phyloP scores from a whole-genome alignment of 2,113 vertebrate genomes.

The Aphelocoma coerulescens region DNA sequence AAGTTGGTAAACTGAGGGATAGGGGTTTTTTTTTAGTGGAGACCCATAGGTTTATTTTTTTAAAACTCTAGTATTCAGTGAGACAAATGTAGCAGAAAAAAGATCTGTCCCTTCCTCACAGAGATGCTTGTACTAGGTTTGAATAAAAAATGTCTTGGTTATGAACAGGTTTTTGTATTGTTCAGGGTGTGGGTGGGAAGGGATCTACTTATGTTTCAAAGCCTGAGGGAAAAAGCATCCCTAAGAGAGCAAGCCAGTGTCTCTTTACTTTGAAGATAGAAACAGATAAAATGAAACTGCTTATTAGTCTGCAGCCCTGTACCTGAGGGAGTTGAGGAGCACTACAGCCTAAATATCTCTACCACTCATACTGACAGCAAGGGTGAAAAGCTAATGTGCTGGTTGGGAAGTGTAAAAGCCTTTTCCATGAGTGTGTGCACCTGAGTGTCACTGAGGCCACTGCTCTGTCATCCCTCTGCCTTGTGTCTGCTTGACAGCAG shows the following conservation, averaged over 20 bases:
- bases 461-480: neutral
- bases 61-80: neutral
- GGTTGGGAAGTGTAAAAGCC: neutral
- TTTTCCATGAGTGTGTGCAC: neutral
- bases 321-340: neutral
- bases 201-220: neutral
- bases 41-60: neutral
- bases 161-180: neutral
- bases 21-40: neutral
- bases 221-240: neutral
- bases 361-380: neutral
- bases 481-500: neutral
- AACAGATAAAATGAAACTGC: neutral
- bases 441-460: neutral
- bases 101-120: neutral
- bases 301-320: neutral
- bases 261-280: neutral
- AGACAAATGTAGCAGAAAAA: neutral
- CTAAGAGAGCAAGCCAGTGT: neutral
- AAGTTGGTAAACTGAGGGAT: neutral
- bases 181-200: neutral
- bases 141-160: neutral
- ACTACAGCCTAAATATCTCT: neutral
- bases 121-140: neutral
- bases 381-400: conserved; percentile 4